Percentiles rank a stretch among this genome's conserved stretches.
Conservation (phyloP, 1,140 invertebrate genomes). For the Heliconius hermathena region DNA sequence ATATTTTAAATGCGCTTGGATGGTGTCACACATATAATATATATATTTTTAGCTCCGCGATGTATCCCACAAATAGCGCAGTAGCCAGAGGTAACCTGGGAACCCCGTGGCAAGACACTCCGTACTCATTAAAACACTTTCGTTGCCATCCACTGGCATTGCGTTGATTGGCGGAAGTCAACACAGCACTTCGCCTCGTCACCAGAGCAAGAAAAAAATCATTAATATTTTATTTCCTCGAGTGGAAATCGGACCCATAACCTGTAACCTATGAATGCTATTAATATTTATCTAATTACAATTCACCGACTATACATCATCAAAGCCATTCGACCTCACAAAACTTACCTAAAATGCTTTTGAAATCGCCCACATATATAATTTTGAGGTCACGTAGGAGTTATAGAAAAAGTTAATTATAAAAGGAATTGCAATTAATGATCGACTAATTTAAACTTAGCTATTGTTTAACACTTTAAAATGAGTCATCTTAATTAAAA, state of each 20-base stretch:
- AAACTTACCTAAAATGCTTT: not conserved
- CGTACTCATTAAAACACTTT: not conserved
- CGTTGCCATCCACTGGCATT: no score
- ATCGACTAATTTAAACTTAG: not conserved
- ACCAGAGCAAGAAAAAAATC: not conserved
- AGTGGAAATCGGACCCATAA: not conserved
- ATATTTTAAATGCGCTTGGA: no score
- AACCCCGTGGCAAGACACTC: not conserved
- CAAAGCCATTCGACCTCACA: not conserved
- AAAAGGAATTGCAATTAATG: not conserved
- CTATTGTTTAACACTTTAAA: not conserved
- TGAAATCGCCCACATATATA: not conserved
- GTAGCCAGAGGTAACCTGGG: not conserved
- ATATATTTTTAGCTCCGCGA: not conserved
- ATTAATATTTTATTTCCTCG: no score
- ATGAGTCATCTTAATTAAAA: not conserved
- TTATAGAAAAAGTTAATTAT: not conserved
- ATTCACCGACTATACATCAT: not conserved
- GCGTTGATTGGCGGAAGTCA: not conserved
- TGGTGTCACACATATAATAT: no score
- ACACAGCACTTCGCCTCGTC: not conserved
- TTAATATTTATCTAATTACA: not conserved
- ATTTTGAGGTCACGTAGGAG: slow-evolving; percentile 8
- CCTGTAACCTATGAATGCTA: not conserved
- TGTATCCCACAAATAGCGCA: not conserved